Evolutionary conservation across 2,113 vertebrate species (phyloP).

Genomic region (Urocitellus parryii): DNA sequence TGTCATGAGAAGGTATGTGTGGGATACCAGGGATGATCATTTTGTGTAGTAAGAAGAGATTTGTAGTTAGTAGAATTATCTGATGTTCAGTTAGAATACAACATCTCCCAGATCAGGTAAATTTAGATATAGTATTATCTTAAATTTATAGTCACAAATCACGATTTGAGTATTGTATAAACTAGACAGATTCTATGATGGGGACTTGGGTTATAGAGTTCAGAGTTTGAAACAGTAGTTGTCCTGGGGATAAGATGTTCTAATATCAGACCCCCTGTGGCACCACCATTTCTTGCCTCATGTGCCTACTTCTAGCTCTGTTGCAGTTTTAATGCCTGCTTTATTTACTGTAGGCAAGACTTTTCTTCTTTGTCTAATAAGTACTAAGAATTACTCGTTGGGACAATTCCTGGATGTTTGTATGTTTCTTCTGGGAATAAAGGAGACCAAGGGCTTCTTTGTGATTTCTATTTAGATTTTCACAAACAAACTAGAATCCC

Average conservation of each 20-base stretch:
- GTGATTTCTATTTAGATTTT: background rate
- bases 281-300: background rate
- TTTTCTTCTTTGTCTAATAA: background rate
- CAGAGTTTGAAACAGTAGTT: background rate
- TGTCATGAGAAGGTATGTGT: conserved; percentile 61
- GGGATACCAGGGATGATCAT: background rate
- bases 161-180: background rate
- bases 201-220: background rate
- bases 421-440: background rate
- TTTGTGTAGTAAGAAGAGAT: background rate
- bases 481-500: background rate
- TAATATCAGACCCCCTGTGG: background rate
- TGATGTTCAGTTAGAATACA: background rate
- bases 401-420: background rate
- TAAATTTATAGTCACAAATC: background rate
- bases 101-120: background rate
- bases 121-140: background rate
- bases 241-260: background rate
- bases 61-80: background rate
- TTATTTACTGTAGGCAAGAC: rapidly evolving
- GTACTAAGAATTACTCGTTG: background rate
- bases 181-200: background rate
- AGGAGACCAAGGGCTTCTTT: background rate
- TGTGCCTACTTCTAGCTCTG: background rate
- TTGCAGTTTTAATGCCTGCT: background rate